Percentiles rank a stretch among this genome's conserved stretches.
Conservation (phyloP, 2,888 invertebrate genomes). For the Phasia obesa region DNA sequence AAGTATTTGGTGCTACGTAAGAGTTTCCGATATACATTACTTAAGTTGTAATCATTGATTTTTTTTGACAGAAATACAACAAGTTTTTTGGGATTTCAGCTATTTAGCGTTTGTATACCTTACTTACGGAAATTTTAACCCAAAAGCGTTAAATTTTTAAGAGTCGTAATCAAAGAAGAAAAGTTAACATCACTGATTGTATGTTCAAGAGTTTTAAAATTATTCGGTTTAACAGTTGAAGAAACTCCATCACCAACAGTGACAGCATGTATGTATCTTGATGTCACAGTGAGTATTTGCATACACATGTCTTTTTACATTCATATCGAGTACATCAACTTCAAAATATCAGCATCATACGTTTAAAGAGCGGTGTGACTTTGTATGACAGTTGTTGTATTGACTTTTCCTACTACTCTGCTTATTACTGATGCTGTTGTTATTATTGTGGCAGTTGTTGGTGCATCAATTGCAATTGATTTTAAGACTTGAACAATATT, state of each 20-base stretch:
- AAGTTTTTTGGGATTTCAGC: too few species aligned
- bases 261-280: constrained; percentile 54
- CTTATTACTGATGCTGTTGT: constrained; percentile 14
- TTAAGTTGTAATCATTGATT: too few species aligned
- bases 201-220: too few species aligned
- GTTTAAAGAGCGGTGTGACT: constrained; percentile 67
- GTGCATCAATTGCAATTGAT: constrained; percentile 42
- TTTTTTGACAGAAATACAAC: too few species aligned
- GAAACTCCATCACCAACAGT: constrained; percentile 4
- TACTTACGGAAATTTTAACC: too few species aligned
- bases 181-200: too few species aligned
- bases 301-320: constrained; percentile 65
- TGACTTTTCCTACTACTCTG: constrained; percentile 48
- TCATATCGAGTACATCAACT: constrained; percentile 67
- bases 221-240: constrained; percentile 20
- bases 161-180: too few species aligned
- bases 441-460: constrained; percentile 45
- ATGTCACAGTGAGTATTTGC: constrained; percentile 66
- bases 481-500: constrained; percentile 44
- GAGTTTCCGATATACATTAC: too few species aligned
- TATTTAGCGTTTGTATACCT: too few species aligned
- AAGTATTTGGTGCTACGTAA: too few species aligned
- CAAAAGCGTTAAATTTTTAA: too few species aligned
- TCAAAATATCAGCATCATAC: constrained; percentile 68
- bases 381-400: constrained; percentile 69